phyloP scores from a whole-genome alignment of 1,140 invertebrate species.

The Bombus balteatus region DNA sequence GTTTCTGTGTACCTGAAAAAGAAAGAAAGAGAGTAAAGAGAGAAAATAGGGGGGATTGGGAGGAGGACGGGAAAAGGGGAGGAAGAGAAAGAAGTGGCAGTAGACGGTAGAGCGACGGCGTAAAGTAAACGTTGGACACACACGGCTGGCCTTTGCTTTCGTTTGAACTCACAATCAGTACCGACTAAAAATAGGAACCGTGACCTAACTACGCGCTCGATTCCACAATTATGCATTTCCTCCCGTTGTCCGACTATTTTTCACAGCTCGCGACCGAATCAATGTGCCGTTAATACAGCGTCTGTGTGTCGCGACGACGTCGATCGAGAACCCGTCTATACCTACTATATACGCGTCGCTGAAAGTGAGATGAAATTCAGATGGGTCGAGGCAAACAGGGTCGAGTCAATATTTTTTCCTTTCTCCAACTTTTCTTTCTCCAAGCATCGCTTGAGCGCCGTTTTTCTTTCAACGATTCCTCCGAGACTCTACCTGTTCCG shows the following conservation, averaged over 20 bases:
- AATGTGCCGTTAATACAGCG: slow-evolving; percentile 42
- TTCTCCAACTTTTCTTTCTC: too few relatives aligned
- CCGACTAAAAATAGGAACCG: slow-evolving; percentile 56
- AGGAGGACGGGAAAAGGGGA: background rate
- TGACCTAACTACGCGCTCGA: slow-evolving; percentile 62
- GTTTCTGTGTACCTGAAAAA: background rate
- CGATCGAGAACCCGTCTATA: slow-evolving; percentile 10
- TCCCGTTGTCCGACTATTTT: slow-evolving; percentile 53
- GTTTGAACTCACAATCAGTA: slow-evolving; percentile 56
- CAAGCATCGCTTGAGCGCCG: background rate
- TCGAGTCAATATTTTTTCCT: slow-evolving; percentile 26
- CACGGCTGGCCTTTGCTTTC: slow-evolving; percentile 53
- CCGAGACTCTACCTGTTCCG: too few relatives aligned
- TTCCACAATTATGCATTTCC: slow-evolving; percentile 60
- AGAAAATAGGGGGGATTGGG: background rate
- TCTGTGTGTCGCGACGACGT: slow-evolving; percentile 22
- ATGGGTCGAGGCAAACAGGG: slow-evolving; percentile 18
- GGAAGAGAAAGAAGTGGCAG: background rate
- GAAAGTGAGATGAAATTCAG: slow-evolving; percentile 48
- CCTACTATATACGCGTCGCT: background rate
- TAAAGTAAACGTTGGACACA: slow-evolving; percentile 54
- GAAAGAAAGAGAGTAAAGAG: background rate
- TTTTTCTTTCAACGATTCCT: too few relatives aligned
- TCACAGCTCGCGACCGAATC: slow-evolving; percentile 45
- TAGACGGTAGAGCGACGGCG: slow-evolving; percentile 5